Conservation (phyloP, 2,797 vertebrate genomes). For the Adrianichthys oophorus region DNA sequence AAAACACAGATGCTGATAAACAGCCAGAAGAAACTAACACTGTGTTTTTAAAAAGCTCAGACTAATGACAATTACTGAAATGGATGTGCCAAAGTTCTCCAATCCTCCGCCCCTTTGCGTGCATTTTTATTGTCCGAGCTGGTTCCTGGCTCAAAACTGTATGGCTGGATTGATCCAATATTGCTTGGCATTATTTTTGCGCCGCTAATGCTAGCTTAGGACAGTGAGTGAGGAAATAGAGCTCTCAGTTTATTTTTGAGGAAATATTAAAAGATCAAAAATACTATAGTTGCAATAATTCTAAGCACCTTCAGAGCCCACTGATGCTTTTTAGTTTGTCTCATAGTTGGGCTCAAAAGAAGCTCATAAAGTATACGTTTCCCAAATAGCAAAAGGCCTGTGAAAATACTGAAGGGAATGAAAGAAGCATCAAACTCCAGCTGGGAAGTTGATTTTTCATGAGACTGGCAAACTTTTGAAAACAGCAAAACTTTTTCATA, state of each 20-base stretch:
- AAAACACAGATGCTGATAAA: too few relatives aligned
- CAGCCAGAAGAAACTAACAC: too few relatives aligned
- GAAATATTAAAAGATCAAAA: constrained; percentile 29
- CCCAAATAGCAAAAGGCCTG: constrained; percentile 49
- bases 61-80: too few relatives aligned
- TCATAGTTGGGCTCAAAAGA: constrained; percentile 37
- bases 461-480: constrained; percentile 22
- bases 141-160: too few relatives aligned
- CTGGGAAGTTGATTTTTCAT: constrained; percentile 54
- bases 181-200: too few relatives aligned
- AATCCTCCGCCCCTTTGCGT: too few relatives aligned
- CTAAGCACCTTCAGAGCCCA: constrained; percentile 34
- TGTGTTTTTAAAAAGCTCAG: too few relatives aligned
- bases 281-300: constrained; percentile 45
- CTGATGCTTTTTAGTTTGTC: constrained; percentile 33
- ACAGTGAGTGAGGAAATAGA: neutral
- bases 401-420: constrained; percentile 31
- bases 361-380: constrained; percentile 33
- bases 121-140: too few relatives aligned
- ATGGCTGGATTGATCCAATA: too few relatives aligned
- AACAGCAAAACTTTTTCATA: constrained; percentile 7
- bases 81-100: too few relatives aligned
- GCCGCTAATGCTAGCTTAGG: too few relatives aligned
- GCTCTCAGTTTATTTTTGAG: neutral
- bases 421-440: constrained; percentile 46